Evolutionary conservation across 2,888 invertebrate species (phyloP).

Genomic region (Napeogenes inachia): DNA sequence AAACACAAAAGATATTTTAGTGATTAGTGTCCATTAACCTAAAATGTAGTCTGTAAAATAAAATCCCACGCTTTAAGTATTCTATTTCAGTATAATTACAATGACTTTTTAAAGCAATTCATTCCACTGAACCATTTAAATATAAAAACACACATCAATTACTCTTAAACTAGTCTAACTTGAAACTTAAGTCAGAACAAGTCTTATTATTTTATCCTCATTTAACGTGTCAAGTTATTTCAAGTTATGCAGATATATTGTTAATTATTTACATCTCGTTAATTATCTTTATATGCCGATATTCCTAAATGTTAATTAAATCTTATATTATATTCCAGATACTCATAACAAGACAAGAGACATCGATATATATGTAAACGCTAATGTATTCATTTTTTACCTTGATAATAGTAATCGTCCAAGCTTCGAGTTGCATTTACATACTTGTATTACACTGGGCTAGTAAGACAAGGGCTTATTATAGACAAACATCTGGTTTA

Average conservation of each 20-base stretch:
- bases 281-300: too few species aligned
- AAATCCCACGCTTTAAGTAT: neutral
- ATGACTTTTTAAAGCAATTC: constrained; percentile 4
- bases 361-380: too few species aligned
- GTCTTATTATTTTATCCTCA: neutral
- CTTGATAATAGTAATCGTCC: too few species aligned
- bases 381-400: too few species aligned
- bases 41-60: too few species aligned
- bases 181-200: constrained; percentile 23
- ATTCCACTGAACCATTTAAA: constrained; percentile 3
- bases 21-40: too few species aligned
- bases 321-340: too few species aligned
- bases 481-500: constrained; percentile 46
- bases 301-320: too few species aligned
- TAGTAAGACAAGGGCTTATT: constrained; percentile 39
- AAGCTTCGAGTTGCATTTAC: neutral
- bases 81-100: neutral
- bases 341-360: too few species aligned
- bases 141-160: constrained; percentile 16
- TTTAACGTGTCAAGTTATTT: neutral
- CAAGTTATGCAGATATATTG: neutral
- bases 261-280: neutral
- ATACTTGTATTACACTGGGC: constrained; percentile 8
- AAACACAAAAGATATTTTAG: too few species aligned
- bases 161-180: constrained; percentile 26